phyloP scores from a whole-genome alignment of 1,140 invertebrate genomes.

The Caerostris darwini region DNA sequence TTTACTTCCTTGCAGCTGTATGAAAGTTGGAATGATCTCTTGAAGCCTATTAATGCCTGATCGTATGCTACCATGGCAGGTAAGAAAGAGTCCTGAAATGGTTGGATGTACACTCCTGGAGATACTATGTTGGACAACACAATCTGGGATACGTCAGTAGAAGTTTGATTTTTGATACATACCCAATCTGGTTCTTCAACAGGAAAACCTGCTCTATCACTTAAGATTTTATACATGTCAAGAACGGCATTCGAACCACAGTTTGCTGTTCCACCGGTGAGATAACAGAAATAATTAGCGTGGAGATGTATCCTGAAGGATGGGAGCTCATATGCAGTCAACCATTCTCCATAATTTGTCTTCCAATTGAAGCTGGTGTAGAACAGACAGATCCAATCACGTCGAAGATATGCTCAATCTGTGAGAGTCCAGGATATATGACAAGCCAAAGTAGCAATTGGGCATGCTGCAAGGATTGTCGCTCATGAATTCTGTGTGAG shows the following conservation, averaged over 20 bases:
- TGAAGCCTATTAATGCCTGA: conserved; percentile 47
- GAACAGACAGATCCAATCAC: too few relatives aligned
- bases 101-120: conserved; percentile 18
- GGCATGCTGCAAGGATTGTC: too few relatives aligned
- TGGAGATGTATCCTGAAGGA: too few relatives aligned
- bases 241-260: conserved; percentile 79
- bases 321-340: too few relatives aligned
- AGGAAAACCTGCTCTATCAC: conserved; percentile 76
- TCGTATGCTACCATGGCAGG: conserved; percentile 75
- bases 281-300: too few relatives aligned
- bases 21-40: conserved; percentile 49
- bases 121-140: neutral
- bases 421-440: too few relatives aligned
- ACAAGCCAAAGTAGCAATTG: too few relatives aligned
- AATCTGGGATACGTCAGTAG: neutral
- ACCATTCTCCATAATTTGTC: too few relatives aligned
- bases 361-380: too few relatives aligned
- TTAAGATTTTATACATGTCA: conserved; percentile 74
- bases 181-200: conserved; percentile 19
- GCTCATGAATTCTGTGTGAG: too few relatives aligned
- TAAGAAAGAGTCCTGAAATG: neutral
- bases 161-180: neutral
- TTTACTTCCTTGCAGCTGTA: conserved; percentile 65
- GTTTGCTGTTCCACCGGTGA: conserved; percentile 53
- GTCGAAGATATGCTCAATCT: too few relatives aligned